Conservation (phyloP, 2,113 vertebrate species). For the Grammomys dolichurus region DNA sequence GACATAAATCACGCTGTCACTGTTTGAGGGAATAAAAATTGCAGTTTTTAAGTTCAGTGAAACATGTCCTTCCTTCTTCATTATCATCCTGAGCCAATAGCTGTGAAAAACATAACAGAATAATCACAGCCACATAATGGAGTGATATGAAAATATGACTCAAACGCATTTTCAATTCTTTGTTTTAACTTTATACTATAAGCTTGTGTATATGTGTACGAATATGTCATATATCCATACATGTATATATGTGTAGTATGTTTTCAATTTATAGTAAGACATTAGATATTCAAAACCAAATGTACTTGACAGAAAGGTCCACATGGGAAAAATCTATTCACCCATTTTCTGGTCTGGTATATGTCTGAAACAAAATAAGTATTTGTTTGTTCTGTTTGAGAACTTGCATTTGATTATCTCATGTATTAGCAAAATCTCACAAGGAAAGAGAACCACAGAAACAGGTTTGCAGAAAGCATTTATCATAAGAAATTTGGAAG, state of each 20-base stretch:
- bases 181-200: constrained; percentile 4
- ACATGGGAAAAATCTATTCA: not conserved
- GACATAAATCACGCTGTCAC: constrained; percentile 58
- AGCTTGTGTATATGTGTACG: constrained; percentile 8
- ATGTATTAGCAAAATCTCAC: not conserved
- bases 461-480: not conserved
- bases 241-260: not conserved
- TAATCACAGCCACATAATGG: constrained; percentile 47
- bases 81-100: constrained; percentile 57
- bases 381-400: not conserved
- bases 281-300: not conserved
- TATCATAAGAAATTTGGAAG: not conserved
- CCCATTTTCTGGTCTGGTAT: not conserved
- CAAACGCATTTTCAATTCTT: constrained; percentile 29
- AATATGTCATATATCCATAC: not conserved
- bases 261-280: not conserved
- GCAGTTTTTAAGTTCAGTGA: constrained; percentile 61
- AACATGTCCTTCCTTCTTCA: constrained; percentile 59
- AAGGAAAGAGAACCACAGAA: not conserved
- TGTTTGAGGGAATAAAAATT: constrained; percentile 56
- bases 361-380: constrained; percentile 9
- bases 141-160: constrained; percentile 30
- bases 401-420: not conserved
- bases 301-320: not conserved
- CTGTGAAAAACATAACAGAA: constrained; percentile 61